phyloP scores from a whole-genome alignment of 1,140 invertebrate genomes.

The Rhysida immarginata region DNA sequence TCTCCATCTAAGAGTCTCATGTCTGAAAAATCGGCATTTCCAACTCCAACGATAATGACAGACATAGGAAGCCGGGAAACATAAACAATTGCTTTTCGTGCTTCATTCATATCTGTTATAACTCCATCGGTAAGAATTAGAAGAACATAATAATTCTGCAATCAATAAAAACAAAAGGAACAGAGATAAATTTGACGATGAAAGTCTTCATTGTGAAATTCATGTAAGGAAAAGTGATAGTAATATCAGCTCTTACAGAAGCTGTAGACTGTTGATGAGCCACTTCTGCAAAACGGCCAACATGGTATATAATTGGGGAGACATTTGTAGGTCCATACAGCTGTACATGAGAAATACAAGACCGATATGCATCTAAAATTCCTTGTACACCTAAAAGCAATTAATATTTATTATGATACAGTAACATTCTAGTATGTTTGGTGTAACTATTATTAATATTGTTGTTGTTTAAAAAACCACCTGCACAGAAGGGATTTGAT shows the following conservation, averaged over 20 bases:
- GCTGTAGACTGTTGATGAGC: not conserved
- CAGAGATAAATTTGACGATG: not conserved
- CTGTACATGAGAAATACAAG: conserved; percentile 22
- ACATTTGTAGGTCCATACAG: conserved; percentile 39
- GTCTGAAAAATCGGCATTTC: conserved; percentile 39
- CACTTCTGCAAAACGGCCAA: conserved; percentile 19
- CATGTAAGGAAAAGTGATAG: not conserved
- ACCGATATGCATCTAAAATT: conserved; percentile 33
- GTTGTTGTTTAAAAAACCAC: no score
- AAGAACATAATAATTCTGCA: conserved; percentile 26
- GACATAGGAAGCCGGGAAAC: conserved; percentile 40
- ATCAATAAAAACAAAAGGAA: not conserved
- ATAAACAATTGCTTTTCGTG: conserved; percentile 39
- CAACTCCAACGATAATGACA: conserved; percentile 45
- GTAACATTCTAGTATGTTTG: no score
- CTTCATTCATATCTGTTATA: conserved; percentile 47
- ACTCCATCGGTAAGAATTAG: conserved; percentile 51
- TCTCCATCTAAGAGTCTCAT: conserved; percentile 36
- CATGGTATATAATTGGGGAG: conserved; percentile 34
- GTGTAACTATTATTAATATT: not conserved
- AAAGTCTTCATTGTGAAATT: not conserved
- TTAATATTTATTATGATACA: not conserved
- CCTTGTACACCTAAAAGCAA: conserved; percentile 27
- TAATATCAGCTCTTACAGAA: not conserved
- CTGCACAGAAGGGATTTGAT: conserved; percentile 39